Conservation (phyloP, 30 jellyfish, hydroid and myxozoan genomes). For the Hydra vulgaris region DNA sequence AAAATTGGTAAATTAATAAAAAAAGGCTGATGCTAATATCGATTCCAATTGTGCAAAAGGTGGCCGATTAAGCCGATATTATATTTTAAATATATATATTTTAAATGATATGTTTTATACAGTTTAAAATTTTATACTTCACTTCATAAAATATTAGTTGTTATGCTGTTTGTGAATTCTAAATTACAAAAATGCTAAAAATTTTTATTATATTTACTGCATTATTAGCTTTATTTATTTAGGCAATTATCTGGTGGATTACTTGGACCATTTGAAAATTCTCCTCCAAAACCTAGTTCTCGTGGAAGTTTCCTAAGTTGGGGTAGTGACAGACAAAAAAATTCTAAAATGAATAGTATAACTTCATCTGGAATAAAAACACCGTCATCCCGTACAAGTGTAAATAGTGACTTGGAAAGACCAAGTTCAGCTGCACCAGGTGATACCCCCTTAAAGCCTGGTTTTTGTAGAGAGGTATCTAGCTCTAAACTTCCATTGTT, state of each 20-base stretch:
- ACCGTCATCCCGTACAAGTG: conserved; percentile 9
- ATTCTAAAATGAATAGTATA: conserved; percentile 11
- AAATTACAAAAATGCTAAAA: no score
- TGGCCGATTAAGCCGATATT: no score
- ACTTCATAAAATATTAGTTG: no score
- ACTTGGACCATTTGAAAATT: conserved; percentile 32
- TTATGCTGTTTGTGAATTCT: no score
- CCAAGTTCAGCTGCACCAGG: conserved; percentile 21
- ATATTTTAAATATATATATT: no score
- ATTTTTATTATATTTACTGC: no score
- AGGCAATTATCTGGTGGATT: conserved; percentile 28
- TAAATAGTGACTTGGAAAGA: conserved; percentile 3
- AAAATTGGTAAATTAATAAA: no score
- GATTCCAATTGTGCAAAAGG: no score
- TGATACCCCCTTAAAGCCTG: conserved; percentile 20
- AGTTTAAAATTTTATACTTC: no score
- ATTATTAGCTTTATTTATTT: no score
- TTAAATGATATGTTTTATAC: no score
- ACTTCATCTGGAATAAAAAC: conserved; percentile 1
- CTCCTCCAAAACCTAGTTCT: conserved; percentile 28
- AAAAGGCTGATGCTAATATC: no score
- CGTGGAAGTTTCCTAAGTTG: conserved; percentile 1
- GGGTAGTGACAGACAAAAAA: conserved; percentile 1
- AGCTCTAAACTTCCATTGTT: conserved; percentile 62
- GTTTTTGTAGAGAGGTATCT: conserved; percentile 52